Evolutionary conservation across 1,140 invertebrate genomes (phyloP), one percentile per base, ranked within the genome.

Genomic region (Drosophila suzukii): DNA sequence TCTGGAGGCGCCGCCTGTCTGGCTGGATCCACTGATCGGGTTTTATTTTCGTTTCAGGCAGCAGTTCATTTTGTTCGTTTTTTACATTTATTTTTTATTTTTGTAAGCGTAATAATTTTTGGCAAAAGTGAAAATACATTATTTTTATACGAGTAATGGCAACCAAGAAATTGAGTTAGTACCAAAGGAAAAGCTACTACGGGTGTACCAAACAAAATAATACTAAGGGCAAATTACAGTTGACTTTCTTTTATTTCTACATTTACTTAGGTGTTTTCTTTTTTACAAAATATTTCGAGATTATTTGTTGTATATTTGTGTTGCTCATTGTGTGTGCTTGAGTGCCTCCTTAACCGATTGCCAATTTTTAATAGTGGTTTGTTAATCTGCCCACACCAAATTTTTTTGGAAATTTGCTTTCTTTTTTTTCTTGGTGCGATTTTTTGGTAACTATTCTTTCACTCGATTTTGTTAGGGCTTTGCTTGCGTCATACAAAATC

Each of bases 381-480:
- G 30, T 71, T 30, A 49, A 27, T 51, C 39, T 32, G 41, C 47
- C 68, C 68, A 71, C 66, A 71, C 68, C 68, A 50, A 71, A 71
- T n/a, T 49, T 63, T 61, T 30, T 63, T 75, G 1, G 27, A 27
- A 27, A 4, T 27, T 27, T 1, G 27, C 1, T 61, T 59, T 39
- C 4, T 34, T 50, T 60, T 32, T 80, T 88, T 90, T 90, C 86
- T 81, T 86, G 75, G 81, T 90, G 86, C 86, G 61, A 71, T 57
- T 63, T 62, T 51, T 47, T 39, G 20, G 34, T 11, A 17, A 34
- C 51, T 50, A 66, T 74, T 80, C 81, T 61, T 76, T 86, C 81
- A 74, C 54, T 76, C 10, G 53, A 60, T 70, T 71, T 78, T 58
- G 61, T 13, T 17, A 32, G 49, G 50, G 13, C 38, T 39, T 44